These are phyloP conservation scores for Corynorhinus townsendii DNA, from an alignment of 2,113 vertebrate genomes.

Conservation along the genomic window DNA sequence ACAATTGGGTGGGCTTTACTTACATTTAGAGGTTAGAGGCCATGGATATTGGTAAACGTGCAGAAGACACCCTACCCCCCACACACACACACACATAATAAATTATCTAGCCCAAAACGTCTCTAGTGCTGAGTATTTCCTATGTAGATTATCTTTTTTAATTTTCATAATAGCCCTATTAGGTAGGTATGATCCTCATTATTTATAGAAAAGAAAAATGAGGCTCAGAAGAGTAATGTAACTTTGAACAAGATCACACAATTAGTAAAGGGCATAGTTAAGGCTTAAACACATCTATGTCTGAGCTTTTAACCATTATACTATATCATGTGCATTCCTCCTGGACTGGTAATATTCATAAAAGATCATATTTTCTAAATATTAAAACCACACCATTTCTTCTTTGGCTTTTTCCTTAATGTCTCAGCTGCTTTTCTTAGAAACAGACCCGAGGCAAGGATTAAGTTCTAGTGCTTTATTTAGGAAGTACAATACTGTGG, in stretches of 20 bases:
- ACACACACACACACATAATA: not conserved
- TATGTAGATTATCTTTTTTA: not conserved
- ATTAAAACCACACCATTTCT: constrained; percentile 5
- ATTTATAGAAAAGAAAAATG: not conserved
- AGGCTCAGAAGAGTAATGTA: not conserved
- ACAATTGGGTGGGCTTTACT: not conserved
- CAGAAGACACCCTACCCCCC: not conserved
- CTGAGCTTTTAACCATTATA: not conserved
- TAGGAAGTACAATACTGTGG: not conserved
- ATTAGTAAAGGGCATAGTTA: not conserved
- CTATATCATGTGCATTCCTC: not conserved
- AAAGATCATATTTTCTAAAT: constrained; percentile 1
- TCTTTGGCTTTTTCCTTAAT: not conserved
- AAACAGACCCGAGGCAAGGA: not conserved
- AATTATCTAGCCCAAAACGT: not conserved
- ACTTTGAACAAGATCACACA: not conserved
- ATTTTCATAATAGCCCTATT: not conserved
- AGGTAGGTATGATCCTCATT: not conserved
- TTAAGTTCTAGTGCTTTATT: not conserved
- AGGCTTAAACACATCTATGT: not conserved
- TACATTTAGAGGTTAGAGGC: not conserved
- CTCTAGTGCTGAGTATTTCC: not conserved
- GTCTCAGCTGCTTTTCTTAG: not conserved
- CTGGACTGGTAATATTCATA: not conserved
- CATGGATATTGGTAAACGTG: not conserved